Conservation (phyloP, 2,113 vertebrate species). For the Micromys minutus region DNA sequence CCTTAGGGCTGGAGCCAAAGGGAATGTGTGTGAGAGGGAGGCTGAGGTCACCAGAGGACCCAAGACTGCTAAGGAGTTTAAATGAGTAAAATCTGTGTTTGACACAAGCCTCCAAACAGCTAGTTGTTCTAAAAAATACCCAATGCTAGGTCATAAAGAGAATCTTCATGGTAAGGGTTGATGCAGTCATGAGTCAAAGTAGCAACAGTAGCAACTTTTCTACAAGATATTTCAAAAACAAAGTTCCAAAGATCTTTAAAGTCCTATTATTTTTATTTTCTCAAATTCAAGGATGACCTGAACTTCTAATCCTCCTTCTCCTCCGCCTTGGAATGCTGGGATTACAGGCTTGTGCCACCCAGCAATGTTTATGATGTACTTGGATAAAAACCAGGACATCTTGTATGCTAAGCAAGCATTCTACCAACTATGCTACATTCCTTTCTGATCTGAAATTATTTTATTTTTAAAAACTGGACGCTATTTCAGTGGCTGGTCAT, state of each 20-base stretch:
- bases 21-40: neutral
- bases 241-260: constrained; percentile 51
- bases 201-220: constrained; percentile 29
- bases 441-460: constrained; percentile 50
- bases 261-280: neutral
- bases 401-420: neutral
- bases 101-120: neutral
- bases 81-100: constrained; percentile 13
- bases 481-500: neutral
- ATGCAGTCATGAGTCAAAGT: constrained; percentile 16
- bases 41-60: neutral
- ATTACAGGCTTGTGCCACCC: neutral
- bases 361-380: neutral
- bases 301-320: neutral
- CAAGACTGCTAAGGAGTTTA: constrained; percentile 13
- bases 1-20: neutral
- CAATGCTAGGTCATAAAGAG: constrained; percentile 21
- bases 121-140: constrained; percentile 29
- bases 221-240: constrained; percentile 59
- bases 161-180: neutral
- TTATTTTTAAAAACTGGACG: constrained; percentile 7
- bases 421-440: neutral
- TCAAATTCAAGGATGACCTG: neutral
- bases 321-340: neutral
- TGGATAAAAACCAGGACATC: neutral